A percentile compares a stretch with the other conserved stretches of the same genome.
Conservation (phyloP, 2,113 vertebrate genomes). For the Abramis brama region DNA sequence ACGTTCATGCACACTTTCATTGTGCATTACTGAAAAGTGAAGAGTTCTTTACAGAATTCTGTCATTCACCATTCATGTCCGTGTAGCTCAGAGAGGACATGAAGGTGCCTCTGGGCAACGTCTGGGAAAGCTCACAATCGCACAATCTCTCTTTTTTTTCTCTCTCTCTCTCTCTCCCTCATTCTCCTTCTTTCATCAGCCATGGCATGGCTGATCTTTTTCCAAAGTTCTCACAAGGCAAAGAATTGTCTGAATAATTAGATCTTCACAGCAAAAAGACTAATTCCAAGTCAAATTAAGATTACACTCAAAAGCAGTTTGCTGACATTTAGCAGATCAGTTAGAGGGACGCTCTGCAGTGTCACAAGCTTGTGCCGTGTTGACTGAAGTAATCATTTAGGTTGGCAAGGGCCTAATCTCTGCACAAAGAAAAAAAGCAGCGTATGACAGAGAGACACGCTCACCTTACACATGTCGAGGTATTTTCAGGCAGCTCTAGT, state of each 20-base stretch:
- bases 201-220: conserved; percentile 69
- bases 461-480: conserved; percentile 53
- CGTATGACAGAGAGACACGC: conserved; percentile 43
- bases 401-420: conserved; percentile 65
- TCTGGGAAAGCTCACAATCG: conserved; percentile 67
- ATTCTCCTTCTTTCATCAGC: conserved; percentile 64
- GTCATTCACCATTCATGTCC: conserved; percentile 50
- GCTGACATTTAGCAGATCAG: conserved; percentile 83
- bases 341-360: conserved; percentile 69
- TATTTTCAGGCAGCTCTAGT: conserved; percentile 44
- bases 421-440: conserved; percentile 60
- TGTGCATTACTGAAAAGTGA: background rate
- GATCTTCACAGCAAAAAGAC: conserved; percentile 70
- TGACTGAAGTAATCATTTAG: conserved; percentile 76
- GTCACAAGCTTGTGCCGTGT: conserved; percentile 72
- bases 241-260: conserved; percentile 80
- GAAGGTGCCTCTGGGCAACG: conserved; percentile 70
- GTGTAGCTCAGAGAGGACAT: conserved; percentile 59
- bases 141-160: conserved; percentile 50
- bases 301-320: conserved; percentile 79
- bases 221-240: conserved; percentile 72
- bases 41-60: background rate
- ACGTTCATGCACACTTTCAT: background rate
- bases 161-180: conserved; percentile 18
- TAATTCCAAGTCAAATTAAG: conserved; percentile 82